Base-by-base conservation (phyloP, 1,140 invertebrate genomes). In the Drosophila aff. region DNA sequence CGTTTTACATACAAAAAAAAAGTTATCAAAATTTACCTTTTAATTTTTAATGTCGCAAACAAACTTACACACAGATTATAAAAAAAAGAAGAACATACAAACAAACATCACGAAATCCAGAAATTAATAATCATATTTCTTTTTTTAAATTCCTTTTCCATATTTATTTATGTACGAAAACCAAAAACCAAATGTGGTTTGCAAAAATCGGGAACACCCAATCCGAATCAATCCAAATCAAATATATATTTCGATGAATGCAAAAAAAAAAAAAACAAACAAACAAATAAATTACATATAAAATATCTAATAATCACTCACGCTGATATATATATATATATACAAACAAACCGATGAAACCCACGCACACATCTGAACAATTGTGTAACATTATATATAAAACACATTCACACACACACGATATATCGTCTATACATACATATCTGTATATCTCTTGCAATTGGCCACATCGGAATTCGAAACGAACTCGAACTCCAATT, bases 91-190 rank as follows among this genome's bases (percentile, higher is more conserved):
- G 73, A 76, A 85, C 26, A 52, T 52, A 41, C 40, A 66, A 81
- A 81, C 33, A 55, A 86, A 52, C 46, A 65, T 76, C 78, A 81
- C 76, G 52, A 91, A 86, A 82, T 90, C 77, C 79, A 91, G 71
- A 92, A 89, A 86, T 90, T 91, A 92, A 91, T 92, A 92, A 92
- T 91, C 86, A 91, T 92, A 91, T 91, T 77, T 92, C 77, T 92
- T 91, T 92, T 55, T 86, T 92, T 91, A 76, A 91, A 92, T 92
- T 91, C 91, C 85, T 92, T 92, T 92, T 92, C 91, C 91, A 92
- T 91, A 92, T 82, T 92, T 92, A 91, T 92, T 92, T 91, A 77
- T 90, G 79, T 91, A 92, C 86, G 89, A 91, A 92, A 86, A 92
- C 83, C 86, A 89, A 92, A 89, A 86, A 89, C 84, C 84, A 90